phyloP scores from a whole-genome alignment of 2,888 invertebrate species.

The Vanessa cardui region DNA sequence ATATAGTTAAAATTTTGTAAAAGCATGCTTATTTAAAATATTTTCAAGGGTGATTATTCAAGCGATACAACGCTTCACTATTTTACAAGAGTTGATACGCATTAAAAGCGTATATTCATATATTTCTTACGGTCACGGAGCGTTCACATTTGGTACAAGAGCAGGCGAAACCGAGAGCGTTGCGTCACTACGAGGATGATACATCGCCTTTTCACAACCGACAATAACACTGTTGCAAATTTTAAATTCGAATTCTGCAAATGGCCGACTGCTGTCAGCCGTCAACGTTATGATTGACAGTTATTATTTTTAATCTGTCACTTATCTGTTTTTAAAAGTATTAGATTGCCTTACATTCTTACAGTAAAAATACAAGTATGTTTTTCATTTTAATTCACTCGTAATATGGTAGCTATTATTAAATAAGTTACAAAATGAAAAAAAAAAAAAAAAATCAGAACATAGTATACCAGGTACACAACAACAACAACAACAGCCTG shows the following conservation, averaged over 20 bases:
- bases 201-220: slow-evolving; percentile 62
- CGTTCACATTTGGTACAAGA: slow-evolving; percentile 78
- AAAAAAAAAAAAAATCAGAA: too few relatives aligned
- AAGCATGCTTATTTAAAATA: neutral
- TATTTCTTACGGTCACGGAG: slow-evolving; percentile 75
- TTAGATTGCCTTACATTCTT: neutral
- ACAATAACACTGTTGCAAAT: slow-evolving; percentile 49
- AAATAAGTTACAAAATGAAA: too few relatives aligned
- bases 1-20: neutral
- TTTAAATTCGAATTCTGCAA: slow-evolving; percentile 45
- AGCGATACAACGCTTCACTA: slow-evolving; percentile 23
- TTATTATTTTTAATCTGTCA: slow-evolving; percentile 28
- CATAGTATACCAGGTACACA: too few relatives aligned
- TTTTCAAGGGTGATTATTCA: slow-evolving; percentile 33
- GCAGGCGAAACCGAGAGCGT: slow-evolving; percentile 79
- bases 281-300: slow-evolving; percentile 32
- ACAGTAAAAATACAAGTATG: neutral
- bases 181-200: slow-evolving; percentile 71
- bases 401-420: too few relatives aligned
- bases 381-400: too few relatives aligned
- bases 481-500: too few relatives aligned
- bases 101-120: slow-evolving; percentile 70
- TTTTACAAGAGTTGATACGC: slow-evolving; percentile 47
- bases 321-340: neutral
- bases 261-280: slow-evolving; percentile 32